These are phyloP conservation scores for Gadopsis marmoratus DNA, from an alignment of 2,797 vertebrate species.

Conservation along the genomic window DNA sequence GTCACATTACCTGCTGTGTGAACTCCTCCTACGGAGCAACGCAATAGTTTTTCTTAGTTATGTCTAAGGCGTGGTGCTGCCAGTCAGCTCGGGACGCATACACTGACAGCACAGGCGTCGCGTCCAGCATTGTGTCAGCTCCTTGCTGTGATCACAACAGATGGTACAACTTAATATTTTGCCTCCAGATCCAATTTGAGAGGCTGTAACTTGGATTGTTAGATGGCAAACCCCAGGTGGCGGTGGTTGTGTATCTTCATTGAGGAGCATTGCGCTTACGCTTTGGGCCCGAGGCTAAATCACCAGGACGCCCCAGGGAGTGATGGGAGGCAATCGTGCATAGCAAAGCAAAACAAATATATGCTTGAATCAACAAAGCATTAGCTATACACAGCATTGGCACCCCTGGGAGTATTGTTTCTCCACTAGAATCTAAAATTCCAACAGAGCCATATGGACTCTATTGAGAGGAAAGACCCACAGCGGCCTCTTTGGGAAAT, in stretches of 20 bases:
- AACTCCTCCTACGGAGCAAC: constrained; percentile 8
- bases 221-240: constrained; percentile 22
- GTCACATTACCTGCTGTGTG: constrained; percentile 60
- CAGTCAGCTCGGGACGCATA: neutral
- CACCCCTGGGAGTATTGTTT: constrained; percentile 27
- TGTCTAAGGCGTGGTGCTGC: constrained; percentile 47
- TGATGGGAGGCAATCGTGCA: constrained; percentile 17
- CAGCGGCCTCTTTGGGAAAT: constrained; percentile 9
- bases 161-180: constrained; percentile 28
- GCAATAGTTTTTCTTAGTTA: constrained; percentile 9
- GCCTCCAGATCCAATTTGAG: constrained; percentile 5
- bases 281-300: constrained; percentile 10
- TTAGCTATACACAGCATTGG: constrained; percentile 5
- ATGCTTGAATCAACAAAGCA: constrained; percentile 47
- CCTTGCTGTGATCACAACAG: constrained; percentile 28
- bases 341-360: constrained; percentile 58
- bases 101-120: constrained; percentile 24
- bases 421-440: neutral
- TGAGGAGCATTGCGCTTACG: neutral
- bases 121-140: constrained; percentile 11
- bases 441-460: constrained; percentile 9
- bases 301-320: constrained; percentile 32
- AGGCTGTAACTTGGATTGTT: constrained; percentile 28
- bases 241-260: constrained; percentile 12
- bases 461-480: constrained; percentile 7